phyloP scores from a whole-genome alignment of 1,140 invertebrate species.

The Sarcophaga peregrina region DNA sequence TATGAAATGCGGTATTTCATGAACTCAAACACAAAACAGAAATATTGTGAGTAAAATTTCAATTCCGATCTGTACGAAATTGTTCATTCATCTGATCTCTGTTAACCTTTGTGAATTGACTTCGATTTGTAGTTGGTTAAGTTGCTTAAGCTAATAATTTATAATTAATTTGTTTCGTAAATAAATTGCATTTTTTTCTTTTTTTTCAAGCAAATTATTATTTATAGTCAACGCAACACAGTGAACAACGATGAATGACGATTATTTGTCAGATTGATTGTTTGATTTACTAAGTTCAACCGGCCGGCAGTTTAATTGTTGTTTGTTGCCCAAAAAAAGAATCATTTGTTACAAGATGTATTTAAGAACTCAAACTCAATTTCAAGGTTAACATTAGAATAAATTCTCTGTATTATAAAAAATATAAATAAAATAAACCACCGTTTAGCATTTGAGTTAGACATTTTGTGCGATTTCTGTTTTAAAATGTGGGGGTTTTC shows the following conservation, averaged over 20 bases:
- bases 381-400: conserved; percentile 2
- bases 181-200: no score
- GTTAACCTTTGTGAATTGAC: conserved; percentile 19
- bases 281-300: neutral
- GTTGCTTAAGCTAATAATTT: neutral
- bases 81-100: neutral
- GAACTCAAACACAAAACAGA: no score
- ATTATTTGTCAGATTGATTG: neutral
- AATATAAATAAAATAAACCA: no score
- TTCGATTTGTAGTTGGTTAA: neutral
- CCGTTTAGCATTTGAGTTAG: no score
- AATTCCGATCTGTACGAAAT: no score
- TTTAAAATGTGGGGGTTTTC: neutral
- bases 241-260: neutral
- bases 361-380: neutral
- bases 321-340: neutral
- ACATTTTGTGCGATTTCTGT: no score
- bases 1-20: no score
- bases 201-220: neutral
- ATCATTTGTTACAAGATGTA: neutral
- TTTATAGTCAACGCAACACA: neutral
- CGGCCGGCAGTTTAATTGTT: neutral
- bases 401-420: neutral
- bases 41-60: no score
- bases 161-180: conserved; percentile 12